Conservation (phyloP, 2,797 vertebrate genomes). For the Tenualosa ilisha region DNA sequence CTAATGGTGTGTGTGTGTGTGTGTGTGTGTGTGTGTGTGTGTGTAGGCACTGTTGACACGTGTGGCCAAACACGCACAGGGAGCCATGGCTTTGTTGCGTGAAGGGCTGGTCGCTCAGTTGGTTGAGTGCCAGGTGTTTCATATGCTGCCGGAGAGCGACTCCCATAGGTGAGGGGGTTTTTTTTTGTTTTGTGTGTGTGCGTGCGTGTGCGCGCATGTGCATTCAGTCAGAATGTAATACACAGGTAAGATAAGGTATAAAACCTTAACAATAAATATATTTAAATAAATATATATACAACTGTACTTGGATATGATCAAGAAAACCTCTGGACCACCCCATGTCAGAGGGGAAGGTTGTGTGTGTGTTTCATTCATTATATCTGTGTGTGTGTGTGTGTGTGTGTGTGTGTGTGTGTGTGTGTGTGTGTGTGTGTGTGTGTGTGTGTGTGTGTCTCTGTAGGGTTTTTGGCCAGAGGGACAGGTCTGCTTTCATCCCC, state of each 20-base stretch:
- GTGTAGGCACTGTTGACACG: constrained; percentile 90
- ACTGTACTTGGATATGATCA: no score
- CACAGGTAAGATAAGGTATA: no score
- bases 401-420: neutral
- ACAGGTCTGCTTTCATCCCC: constrained; percentile 90
- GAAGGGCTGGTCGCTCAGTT: constrained; percentile 91
- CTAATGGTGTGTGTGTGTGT: neutral
- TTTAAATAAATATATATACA: no score
- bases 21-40: constrained; percentile 32
- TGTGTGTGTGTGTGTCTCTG: neutral
- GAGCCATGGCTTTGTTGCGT: constrained; percentile 87
- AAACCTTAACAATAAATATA: no score
- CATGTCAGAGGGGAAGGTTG: neutral
- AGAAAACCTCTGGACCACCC: no score
- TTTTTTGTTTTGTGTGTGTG: neutral
- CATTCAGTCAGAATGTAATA: no score
- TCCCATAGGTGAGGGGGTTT: constrained; percentile 78
- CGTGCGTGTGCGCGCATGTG: neutral
- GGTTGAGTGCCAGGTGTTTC: constrained; percentile 93
- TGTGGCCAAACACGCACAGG: constrained; percentile 90
- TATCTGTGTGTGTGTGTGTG: no score
- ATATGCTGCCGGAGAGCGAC: constrained; percentile 92
- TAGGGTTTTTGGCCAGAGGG: constrained; percentile 85
- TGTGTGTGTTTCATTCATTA: neutral
- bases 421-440: neutral